phyloP scores from a whole-genome alignment of 2,797 vertebrate genomes.

The Distichodus sexfasciatus region DNA sequence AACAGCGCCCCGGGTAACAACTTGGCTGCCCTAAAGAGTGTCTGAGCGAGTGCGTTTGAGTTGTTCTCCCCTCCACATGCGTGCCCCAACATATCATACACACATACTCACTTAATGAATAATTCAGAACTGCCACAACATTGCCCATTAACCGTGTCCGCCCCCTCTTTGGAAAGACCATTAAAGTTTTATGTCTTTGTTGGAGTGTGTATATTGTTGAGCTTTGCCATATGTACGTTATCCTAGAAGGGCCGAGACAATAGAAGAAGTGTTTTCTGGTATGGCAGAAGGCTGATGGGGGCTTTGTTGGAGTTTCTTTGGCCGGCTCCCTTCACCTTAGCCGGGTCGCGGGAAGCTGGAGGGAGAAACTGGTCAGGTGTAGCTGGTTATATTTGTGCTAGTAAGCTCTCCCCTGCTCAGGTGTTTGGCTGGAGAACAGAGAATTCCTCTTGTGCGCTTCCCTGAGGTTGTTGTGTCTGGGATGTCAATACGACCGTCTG shows the following conservation, averaged over 20 bases:
- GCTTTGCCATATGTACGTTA: not conserved
- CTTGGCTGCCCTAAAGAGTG: not conserved
- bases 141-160: conserved; percentile 36
- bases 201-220: not conserved
- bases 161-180: conserved; percentile 18
- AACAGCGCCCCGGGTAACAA: conserved; percentile 3
- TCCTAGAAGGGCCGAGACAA: too few relatives aligned
- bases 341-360: not conserved
- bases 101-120: conserved; percentile 45
- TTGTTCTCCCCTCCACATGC: not conserved
- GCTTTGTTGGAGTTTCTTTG: not conserved
- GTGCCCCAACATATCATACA: conserved; percentile 19
- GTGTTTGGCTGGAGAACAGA: conserved; percentile 8
- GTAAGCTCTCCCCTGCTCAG: not conserved
- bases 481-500: not conserved
- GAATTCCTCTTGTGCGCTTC: conserved; percentile 2
- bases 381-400: not conserved
- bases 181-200: conserved; percentile 42
- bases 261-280: not conserved
- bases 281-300: not conserved
- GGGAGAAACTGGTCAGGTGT: not conserved
- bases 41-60: not conserved
- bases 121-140: conserved; percentile 37
- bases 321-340: not conserved
- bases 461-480: conserved; percentile 4